phyloP scores from a whole-genome alignment of 2,888 invertebrate genomes.

The Scaptomyza tumidula region DNA sequence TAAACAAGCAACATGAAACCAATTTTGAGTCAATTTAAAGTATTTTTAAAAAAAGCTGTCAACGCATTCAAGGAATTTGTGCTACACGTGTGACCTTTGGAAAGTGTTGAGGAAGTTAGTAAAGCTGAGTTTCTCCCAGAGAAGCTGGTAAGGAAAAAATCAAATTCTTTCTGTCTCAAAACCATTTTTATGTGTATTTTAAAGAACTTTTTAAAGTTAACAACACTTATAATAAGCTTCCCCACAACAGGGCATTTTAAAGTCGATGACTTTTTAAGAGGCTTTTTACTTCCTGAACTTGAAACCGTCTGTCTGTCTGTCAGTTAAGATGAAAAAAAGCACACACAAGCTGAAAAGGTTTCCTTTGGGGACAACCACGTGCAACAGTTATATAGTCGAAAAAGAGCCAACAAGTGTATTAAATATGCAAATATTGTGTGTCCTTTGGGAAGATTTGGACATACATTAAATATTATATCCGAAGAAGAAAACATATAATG shows the following conservation, averaged over 20 bases:
- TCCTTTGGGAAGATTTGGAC: constrained; percentile 65
- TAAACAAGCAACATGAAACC: constrained; percentile 33
- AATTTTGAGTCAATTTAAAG: constrained; percentile 21
- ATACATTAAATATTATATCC: constrained; percentile 44
- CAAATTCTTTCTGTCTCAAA: not conserved
- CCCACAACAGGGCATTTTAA: not conserved
- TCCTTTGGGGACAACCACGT: constrained; percentile 38
- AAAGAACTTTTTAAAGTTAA: too few relatives aligned
- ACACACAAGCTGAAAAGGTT: constrained; percentile 53
- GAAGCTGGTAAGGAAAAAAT: not conserved
- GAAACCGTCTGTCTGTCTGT: constrained; percentile 32
- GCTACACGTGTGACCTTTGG: not conserved
- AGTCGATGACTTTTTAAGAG: not conserved
- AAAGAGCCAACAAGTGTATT: constrained; percentile 37
- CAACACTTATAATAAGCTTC: too few relatives aligned
- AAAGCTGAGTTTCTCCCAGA: not conserved
- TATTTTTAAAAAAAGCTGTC: not conserved
- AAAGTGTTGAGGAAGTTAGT: not conserved
- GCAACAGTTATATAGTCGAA: constrained; percentile 11
- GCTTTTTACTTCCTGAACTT: constrained; percentile 11
- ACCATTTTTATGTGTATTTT: not conserved
- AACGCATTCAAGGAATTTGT: constrained; percentile 1
- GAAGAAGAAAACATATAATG: constrained; percentile 10
- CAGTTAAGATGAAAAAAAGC: constrained; percentile 20
- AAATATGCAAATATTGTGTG: constrained; percentile 66